These are phyloP conservation scores for Caranx melampygus DNA, from an alignment of 2,113 vertebrate species.

Conservation along the genomic window DNA sequence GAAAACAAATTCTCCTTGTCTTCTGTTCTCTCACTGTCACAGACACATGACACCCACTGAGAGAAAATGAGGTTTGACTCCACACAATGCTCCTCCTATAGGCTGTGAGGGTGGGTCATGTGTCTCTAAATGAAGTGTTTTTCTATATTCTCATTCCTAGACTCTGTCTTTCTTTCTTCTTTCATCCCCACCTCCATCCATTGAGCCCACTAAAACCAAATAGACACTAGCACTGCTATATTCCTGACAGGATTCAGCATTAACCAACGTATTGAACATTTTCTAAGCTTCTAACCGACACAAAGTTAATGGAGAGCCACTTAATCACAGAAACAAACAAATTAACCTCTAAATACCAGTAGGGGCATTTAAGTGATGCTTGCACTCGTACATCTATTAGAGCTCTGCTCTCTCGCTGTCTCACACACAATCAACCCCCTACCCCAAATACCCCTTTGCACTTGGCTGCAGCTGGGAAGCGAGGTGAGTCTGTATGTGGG, in stretches of 20 bases:
- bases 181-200: conserved; percentile 4
- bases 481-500: conserved; percentile 75
- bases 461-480: conserved; percentile 57
- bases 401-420: conserved; percentile 36
- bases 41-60: conserved; percentile 62
- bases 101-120: conserved; percentile 4
- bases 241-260: conserved; percentile 57
- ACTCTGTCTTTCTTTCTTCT: background rate
- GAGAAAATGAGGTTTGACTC: conserved; percentile 44
- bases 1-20: conserved; percentile 54
- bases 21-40: conserved; percentile 35
- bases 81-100: conserved; percentile 36
- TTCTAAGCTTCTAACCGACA: conserved; percentile 57
- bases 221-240: background rate
- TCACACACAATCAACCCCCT: conserved; percentile 54
- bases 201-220: background rate
- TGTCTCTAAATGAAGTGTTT: conserved; percentile 14
- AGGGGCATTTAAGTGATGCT: conserved; percentile 62
- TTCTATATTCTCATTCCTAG: background rate
- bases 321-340: conserved; percentile 80
- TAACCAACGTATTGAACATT: conserved; percentile 61
- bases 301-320: conserved; percentile 67
- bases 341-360: conserved; percentile 81
- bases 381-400: conserved; percentile 48
- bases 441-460: conserved; percentile 35